Evolutionary conservation across 2,797 vertebrate genomes (phyloP), one percentile per base, ranked within the genome.

Genomic region (Mareca strepera): DNA sequence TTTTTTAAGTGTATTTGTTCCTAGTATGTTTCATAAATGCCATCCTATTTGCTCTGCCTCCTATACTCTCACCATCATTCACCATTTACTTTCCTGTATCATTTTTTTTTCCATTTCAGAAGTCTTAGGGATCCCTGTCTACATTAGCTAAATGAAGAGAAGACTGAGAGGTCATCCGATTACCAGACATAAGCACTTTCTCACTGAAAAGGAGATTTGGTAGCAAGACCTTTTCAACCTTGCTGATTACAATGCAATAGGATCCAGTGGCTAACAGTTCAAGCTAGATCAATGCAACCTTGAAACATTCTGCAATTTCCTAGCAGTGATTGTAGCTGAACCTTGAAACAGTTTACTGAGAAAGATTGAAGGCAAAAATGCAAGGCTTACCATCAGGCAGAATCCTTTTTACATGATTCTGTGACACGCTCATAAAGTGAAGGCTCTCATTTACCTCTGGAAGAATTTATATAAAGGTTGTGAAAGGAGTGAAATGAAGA

Each of bases 231-330:
- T 94, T 77, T 88, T 52, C 92, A 92, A 56, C 62, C 18, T 94
- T 95, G 94, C 93, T 96, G 94, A 96, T 86, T 53, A 74, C 48
- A 92, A 90, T 0, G 56, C 86, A 96, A 96, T 92, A 93, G 75
- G 90, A 96, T 96, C 92, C 81, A 84, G 52, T 44, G 79, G 83
- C 81, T 70, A 94, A 79, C 88, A 94, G 82, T 90, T 86, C 92
- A 79, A 90, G 88, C 58, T 52, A 44, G 72, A 93, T 68, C 88
- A 86, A 90, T 86, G 92, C 90, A 94, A 94, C 93, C 94, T 96
- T 95, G 88, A 96, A 95, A 84, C 18, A 70, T 22, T 4, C 83
- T 84, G 86, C 70, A 91, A 64, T 90, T 90, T 93, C 93, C 86
- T 60, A 94, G 74, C 93, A 95, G 52, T 21, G 56, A 70, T 48